These are phyloP conservation scores for Agonopterix subpropinquella DNA, from an alignment of 2,888 invertebrate genomes.

Conservation along the genomic window DNA sequence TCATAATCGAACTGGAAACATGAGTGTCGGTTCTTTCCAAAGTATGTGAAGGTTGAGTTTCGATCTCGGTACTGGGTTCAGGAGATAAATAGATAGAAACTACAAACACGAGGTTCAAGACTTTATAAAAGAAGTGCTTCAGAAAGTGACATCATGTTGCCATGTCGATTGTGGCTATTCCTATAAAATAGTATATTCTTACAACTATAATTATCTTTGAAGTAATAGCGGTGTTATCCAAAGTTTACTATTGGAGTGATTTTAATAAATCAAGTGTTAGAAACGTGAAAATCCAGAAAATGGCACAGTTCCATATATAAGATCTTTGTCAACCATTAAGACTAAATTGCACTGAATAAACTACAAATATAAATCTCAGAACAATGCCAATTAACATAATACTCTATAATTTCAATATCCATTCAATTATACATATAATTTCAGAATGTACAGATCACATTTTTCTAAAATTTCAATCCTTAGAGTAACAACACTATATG, in stretches of 20 bases:
- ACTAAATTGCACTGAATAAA: constrained; percentile 45
- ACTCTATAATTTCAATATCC: constrained; percentile 5
- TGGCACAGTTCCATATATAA: constrained; percentile 50
- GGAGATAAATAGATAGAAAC: too few species aligned
- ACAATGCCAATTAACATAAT: constrained; percentile 15
- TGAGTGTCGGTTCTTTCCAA: too few species aligned
- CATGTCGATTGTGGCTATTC: too few species aligned
- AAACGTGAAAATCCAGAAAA: constrained; percentile 26
- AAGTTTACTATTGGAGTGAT: too few species aligned
- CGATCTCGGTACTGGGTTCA: too few species aligned
- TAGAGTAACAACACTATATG: neutral
- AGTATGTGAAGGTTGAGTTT: constrained; percentile 12
- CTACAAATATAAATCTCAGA: constrained; percentile 17
- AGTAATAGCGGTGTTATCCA: neutral
- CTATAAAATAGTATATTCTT: constrained; percentile 25
- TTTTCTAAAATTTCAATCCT: constrained; percentile 10
- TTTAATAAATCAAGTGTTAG: constrained; percentile 14
- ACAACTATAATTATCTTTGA: constrained; percentile 27
- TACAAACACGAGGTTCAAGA: too few species aligned
- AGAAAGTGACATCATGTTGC: too few species aligned
- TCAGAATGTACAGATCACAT: constrained; percentile 11
- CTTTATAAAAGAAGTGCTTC: too few species aligned
- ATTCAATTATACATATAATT: neutral
- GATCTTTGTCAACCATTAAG: constrained; percentile 29
- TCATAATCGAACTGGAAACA: too few species aligned